A percentile compares a stretch with the other conserved stretches of the same genome.
These are phyloP conservation scores for Colostygia pectinataria DNA, from an alignment of 2,888 invertebrate genomes.

Conservation along the genomic window DNA sequence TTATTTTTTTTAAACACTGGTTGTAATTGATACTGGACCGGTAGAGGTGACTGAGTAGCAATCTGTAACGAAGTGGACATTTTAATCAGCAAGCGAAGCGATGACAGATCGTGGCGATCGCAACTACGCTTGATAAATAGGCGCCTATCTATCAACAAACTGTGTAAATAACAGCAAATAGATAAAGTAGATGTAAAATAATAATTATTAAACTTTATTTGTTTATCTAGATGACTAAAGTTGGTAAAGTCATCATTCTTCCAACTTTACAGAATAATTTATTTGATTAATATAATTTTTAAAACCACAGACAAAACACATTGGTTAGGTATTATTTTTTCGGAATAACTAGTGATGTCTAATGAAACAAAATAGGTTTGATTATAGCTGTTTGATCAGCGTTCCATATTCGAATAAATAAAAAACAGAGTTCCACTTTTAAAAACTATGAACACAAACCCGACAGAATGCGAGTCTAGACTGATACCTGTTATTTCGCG, in stretches of 20 bases:
- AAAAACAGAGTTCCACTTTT: conserved; percentile 12
- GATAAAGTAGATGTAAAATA: neutral
- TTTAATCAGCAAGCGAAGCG: conserved; percentile 60
- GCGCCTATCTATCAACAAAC: conserved; percentile 27
- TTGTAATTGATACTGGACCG: neutral
- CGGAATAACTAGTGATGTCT: too few species aligned
- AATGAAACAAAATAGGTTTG: too few species aligned
- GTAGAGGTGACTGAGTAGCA: conserved; percentile 6
- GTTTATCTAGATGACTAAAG: too few species aligned
- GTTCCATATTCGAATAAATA: neutral
- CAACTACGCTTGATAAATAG: conserved; percentile 47
- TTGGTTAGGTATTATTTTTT: too few species aligned
- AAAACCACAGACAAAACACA: too few species aligned
- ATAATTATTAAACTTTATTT: neutral
- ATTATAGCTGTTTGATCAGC: too few species aligned
- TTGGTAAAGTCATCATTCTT: too few species aligned
- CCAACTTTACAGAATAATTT: too few species aligned
- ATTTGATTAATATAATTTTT: neutral
- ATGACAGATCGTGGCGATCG: conserved; percentile 63
- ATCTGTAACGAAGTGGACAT: conserved; percentile 47
- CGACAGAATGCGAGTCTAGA: conserved; percentile 17
- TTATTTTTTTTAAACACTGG: neutral
- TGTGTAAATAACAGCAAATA: conserved; percentile 11
- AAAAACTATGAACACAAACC: conserved; percentile 11
- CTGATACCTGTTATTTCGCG: conserved; percentile 34